Evolutionary conservation across 64 coral and sea anemone genomes (phyloP).

Genomic region (Porites australiensis): DNA sequence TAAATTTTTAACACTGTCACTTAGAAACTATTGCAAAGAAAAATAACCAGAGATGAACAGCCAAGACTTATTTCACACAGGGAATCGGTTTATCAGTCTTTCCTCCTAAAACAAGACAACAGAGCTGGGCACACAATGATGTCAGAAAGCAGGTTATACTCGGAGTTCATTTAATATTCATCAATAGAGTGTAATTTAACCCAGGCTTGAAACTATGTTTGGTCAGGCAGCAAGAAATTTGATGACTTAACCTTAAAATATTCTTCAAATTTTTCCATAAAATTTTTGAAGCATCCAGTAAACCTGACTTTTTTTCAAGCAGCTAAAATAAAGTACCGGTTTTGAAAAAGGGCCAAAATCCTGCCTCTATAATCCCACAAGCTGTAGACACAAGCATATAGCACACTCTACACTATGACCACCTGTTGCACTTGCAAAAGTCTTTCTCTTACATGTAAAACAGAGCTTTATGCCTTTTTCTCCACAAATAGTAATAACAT

Average conservation of each 20-base stretch:
- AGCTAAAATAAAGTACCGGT: neutral
- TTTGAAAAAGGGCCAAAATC: neutral
- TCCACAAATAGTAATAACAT: neutral
- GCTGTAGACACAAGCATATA: neutral
- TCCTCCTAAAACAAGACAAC: neutral
- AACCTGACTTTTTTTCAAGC: neutral
- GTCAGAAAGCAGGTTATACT: conserved; percentile 13
- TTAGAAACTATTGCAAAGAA: too few relatives aligned
- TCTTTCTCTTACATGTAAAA: neutral
- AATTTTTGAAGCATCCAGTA: neutral
- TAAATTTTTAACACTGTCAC: too few relatives aligned
- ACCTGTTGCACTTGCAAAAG: conserved; percentile 52
- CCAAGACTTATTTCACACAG: neutral
- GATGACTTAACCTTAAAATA: neutral
- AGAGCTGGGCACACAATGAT: conserved; percentile 14
- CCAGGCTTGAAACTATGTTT: neutral
- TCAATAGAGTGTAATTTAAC: neutral
- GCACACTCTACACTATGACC: conserved; percentile 12
- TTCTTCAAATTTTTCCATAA: neutral
- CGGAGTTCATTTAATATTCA: conserved; percentile 7
- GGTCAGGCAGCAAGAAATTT: neutral
- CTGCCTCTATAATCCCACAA: conserved; percentile 1
- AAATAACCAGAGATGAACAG: too few relatives aligned
- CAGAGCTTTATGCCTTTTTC: neutral
- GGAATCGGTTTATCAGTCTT: too few relatives aligned